Conservation (phyloP, 1,140 invertebrate genomes). For the Triops cancriformis region DNA sequence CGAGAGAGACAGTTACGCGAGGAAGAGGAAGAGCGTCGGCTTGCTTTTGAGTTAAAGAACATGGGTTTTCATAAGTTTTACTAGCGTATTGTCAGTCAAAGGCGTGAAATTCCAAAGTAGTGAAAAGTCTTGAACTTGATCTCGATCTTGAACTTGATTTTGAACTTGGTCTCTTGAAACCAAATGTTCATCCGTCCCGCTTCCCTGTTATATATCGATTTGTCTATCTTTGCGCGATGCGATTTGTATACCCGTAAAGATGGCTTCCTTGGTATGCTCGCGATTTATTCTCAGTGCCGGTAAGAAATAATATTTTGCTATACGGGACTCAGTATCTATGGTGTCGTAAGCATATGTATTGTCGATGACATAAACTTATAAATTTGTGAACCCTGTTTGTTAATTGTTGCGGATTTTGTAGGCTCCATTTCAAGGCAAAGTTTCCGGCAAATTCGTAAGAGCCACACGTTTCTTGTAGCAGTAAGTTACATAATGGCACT, state of each 20-base stretch:
- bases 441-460: constrained; percentile 10
- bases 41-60: background rate
- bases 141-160: background rate
- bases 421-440: background rate
- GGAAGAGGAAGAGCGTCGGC: background rate
- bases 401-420: background rate
- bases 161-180: background rate
- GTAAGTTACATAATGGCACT: background rate
- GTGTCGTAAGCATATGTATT: too few relatives aligned
- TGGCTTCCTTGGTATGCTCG: constrained; percentile 2
- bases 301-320: background rate
- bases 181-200: constrained; percentile 3
- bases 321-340: background rate
- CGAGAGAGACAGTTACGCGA: background rate
- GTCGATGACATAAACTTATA: too few relatives aligned
- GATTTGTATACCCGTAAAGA: background rate
- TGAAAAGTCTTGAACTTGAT: background rate
- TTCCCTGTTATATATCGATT: background rate
- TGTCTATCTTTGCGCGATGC: background rate
- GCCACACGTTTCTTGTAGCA: background rate
- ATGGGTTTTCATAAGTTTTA: background rate
- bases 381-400: background rate
- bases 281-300: background rate
- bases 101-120: background rate
- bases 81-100: background rate